Conservation (phyloP, 2,113 vertebrate genomes). For the Lanius ludovicianus region DNA sequence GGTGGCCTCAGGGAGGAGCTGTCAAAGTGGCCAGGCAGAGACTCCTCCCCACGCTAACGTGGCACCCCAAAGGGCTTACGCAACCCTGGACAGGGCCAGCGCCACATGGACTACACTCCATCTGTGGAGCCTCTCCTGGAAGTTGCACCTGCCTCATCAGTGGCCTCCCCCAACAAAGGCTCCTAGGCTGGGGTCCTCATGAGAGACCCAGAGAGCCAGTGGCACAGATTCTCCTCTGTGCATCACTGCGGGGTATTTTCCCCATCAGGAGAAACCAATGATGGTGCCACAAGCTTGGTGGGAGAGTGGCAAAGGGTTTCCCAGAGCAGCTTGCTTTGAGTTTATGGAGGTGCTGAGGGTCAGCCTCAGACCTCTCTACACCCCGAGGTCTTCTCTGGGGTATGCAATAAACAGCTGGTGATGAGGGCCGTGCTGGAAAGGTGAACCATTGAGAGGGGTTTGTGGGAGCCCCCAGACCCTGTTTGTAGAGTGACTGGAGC, state of each 20-base stretch:
- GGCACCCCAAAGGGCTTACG: conserved; percentile 50
- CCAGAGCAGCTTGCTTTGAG: not conserved
- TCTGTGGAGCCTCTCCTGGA: not conserved
- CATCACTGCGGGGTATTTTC: fast-evolving
- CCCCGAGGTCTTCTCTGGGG: fast-evolving
- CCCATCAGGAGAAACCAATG: not conserved
- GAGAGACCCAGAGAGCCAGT: not conserved
- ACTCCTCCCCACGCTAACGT: conserved; percentile 65
- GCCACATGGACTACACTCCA: not conserved
- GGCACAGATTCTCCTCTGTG: not conserved
- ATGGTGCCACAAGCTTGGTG: not conserved
- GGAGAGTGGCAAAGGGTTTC: not conserved
- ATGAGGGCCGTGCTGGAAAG: not conserved
- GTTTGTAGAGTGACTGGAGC: not conserved
- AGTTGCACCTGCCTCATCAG: not conserved
- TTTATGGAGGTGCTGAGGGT: not conserved
- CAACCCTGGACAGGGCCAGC: conserved; percentile 1
- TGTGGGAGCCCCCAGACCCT: not conserved
- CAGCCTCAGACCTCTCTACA: not conserved
- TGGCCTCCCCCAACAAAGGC: not conserved
- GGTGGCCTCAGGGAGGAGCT: conserved; percentile 3
- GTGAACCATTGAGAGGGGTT: not conserved
- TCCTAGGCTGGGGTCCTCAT: not conserved
- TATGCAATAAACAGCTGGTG: fast-evolving
- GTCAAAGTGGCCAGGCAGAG: not conserved